A percentile compares a stretch with the other conserved stretches of the same genome.
These are phyloP conservation scores for Mesorhabditis sp. DNA, from an alignment of 2,888 invertebrate genomes.

Conservation along the genomic window DNA sequence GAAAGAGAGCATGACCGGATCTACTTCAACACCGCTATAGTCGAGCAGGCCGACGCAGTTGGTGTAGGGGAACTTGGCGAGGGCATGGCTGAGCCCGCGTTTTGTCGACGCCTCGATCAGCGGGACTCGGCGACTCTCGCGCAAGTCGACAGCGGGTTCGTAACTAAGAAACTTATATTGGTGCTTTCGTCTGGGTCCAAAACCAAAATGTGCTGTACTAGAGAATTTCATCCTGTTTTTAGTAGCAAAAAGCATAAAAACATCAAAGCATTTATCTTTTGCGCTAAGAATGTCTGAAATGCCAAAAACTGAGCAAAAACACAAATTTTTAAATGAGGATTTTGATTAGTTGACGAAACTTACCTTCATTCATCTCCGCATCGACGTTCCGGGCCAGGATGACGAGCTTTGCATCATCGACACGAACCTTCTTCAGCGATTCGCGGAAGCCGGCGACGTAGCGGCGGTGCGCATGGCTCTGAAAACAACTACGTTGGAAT, in stretches of 20 bases:
- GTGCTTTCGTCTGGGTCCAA: no score
- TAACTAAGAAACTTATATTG: not conserved
- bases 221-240: no score
- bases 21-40: conserved; percentile 20
- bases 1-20: not conserved
- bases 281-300: conserved; percentile 13
- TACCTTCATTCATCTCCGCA: conserved; percentile 20
- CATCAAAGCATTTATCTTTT: conserved; percentile 13
- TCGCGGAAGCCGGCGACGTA: conserved; percentile 31
- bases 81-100: conserved; percentile 18
- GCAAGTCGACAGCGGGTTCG: not conserved
- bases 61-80: conserved; percentile 30
- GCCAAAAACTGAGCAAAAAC: conserved; percentile 13
- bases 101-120: conserved; percentile 19
- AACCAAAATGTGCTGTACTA: no score
- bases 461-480: conserved; percentile 19
- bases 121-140: conserved; percentile 5
- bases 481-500: not conserved
- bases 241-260: no score
- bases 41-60: conserved; percentile 23
- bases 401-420: conserved; percentile 16
- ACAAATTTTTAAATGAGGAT: conserved; percentile 2
- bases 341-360: not conserved
- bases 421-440: conserved; percentile 17
- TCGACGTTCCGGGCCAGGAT: conserved; percentile 28